Conservation (phyloP, 2,888 invertebrate species). For the Pheosia tremula region DNA sequence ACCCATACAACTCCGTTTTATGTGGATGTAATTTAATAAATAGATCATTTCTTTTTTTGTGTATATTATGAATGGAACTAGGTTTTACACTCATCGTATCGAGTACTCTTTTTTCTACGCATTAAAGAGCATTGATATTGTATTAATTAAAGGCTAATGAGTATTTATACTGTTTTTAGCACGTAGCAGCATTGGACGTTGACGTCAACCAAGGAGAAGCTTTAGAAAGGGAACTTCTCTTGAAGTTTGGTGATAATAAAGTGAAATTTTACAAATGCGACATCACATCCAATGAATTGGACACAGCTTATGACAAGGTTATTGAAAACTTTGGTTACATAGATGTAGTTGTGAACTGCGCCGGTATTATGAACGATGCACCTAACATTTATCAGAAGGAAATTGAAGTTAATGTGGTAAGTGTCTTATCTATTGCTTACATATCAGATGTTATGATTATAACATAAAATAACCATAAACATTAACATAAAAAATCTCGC, state of each 20-base stretch:
- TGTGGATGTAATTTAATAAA: too few relatives aligned
- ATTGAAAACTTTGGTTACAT: conserved; percentile 55
- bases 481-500: too few relatives aligned
- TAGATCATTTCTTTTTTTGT: too few relatives aligned
- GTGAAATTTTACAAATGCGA: conserved; percentile 60
- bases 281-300: conserved; percentile 53
- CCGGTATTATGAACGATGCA: conserved; percentile 69
- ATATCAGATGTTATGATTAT: neutral
- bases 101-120: too few relatives aligned
- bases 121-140: too few relatives aligned
- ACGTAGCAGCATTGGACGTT: conserved; percentile 57
- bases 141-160: too few relatives aligned
- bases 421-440: conserved; percentile 23
- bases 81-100: too few relatives aligned
- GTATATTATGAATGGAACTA: too few relatives aligned
- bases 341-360: conserved; percentile 68
- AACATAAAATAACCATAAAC: too few relatives aligned
- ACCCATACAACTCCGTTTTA: too few relatives aligned
- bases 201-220: conserved; percentile 42
- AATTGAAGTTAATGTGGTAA: conserved; percentile 69
- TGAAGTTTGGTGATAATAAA: conserved; percentile 45
- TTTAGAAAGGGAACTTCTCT: conserved; percentile 47
- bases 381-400: conserved; percentile 57
- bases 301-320: conserved; percentile 47
- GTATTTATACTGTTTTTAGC: conserved; percentile 34